Conservation (phyloP, 2,113 vertebrate genomes). For the Hemiprocne comata region DNA sequence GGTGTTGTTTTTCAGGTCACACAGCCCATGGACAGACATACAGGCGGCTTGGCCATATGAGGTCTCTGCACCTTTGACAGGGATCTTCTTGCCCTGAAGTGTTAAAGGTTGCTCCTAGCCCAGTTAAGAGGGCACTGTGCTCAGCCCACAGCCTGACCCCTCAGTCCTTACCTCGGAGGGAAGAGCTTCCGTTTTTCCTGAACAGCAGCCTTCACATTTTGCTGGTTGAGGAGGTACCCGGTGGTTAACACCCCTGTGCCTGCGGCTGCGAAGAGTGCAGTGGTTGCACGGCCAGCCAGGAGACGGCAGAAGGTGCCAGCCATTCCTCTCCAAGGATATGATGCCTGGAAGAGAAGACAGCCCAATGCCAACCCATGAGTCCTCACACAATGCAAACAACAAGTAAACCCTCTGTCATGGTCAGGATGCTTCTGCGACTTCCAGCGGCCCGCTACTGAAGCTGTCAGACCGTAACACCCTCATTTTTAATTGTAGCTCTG, state of each 20-base stretch:
- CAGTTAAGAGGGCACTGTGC: accelerated
- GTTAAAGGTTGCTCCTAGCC: accelerated
- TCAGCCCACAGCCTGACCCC: not conserved
- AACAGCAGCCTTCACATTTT: slow-evolving; percentile 73
- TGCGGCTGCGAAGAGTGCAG: slow-evolving; percentile 81
- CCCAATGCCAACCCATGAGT: not conserved
- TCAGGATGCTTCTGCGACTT: too few relatives aligned
- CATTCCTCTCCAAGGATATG: slow-evolving; percentile 70
- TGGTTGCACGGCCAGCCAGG: slow-evolving; percentile 82
- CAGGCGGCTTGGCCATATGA: accelerated
- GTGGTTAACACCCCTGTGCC: slow-evolving; percentile 82
- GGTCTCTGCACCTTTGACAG: not conserved
- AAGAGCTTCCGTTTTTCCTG: slow-evolving; percentile 81
- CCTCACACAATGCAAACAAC: not conserved
- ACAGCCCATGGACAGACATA: not conserved
- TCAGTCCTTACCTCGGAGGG: slow-evolving; percentile 82
- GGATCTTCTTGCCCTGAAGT: too few relatives aligned
- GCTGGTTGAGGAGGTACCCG: slow-evolving; percentile 81
- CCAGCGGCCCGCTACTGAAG: too few relatives aligned
- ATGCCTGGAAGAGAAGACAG: slow-evolving; percentile 33
- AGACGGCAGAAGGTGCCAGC: slow-evolving; percentile 85
- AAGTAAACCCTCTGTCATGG: not conserved
- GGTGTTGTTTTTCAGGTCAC: not conserved
- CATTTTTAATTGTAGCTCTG: not conserved
- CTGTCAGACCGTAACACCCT: too few relatives aligned